phyloP scores from a whole-genome alignment of 2,888 invertebrate genomes.

The Synanthedon andrenaeformis region DNA sequence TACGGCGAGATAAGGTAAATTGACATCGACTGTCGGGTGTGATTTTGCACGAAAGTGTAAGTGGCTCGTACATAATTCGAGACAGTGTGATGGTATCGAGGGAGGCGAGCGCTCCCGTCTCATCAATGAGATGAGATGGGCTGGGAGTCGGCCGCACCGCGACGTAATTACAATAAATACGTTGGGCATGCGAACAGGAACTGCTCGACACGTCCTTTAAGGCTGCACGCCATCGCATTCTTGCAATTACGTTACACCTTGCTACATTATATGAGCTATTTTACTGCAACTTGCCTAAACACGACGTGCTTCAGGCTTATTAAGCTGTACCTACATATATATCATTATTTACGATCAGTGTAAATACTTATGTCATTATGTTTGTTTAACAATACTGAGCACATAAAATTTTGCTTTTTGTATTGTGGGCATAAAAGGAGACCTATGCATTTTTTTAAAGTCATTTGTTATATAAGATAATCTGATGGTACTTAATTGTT shows the following conservation, averaged over 20 bases:
- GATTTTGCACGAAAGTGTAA: slow-evolving; percentile 21
- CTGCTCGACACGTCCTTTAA: slow-evolving; percentile 26
- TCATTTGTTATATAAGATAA: no score
- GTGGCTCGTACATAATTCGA: slow-evolving; percentile 32
- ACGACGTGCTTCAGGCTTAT: neutral
- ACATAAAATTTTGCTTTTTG: no score
- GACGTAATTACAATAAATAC: slow-evolving; percentile 62
- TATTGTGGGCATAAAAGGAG: no score
- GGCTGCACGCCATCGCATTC: slow-evolving; percentile 35
- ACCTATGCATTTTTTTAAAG: no score
- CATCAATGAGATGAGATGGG: slow-evolving; percentile 12
- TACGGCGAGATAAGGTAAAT: neutral
- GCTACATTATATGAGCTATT: slow-evolving; percentile 2
- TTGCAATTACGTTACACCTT: slow-evolving; percentile 45
- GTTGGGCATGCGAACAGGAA: slow-evolving; percentile 50
- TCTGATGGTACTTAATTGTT: no score
- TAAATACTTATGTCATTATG: no score
- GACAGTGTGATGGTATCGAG: slow-evolving; percentile 29
- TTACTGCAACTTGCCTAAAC: neutral
- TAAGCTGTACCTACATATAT: neutral
- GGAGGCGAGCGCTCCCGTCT: slow-evolving; percentile 26
- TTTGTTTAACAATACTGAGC: no score
- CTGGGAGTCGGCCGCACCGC: slow-evolving; percentile 25
- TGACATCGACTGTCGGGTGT: neutral
- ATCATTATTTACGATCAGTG: no score